Conservation (phyloP, 2,888 invertebrate species). For the Philonicus albiceps region DNA sequence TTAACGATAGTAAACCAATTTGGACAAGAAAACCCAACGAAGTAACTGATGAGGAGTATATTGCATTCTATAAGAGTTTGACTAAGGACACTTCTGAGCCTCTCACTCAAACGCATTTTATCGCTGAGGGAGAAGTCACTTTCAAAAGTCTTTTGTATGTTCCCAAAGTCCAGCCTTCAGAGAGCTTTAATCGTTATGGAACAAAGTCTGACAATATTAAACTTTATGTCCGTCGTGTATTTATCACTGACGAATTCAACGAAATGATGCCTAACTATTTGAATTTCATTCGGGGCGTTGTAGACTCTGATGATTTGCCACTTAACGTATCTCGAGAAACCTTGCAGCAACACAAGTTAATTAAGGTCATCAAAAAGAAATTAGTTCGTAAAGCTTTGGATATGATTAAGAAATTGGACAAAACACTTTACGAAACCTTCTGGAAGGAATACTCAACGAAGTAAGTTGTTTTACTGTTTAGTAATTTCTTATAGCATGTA, state of each 20-base stretch:
- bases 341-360: constrained; percentile 96
- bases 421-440: constrained; percentile 89
- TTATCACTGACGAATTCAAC: constrained; percentile 99
- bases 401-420: constrained; percentile 96
- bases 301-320: constrained; percentile 98
- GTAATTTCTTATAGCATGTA: background rate
- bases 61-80: constrained; percentile 93
- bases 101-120: constrained; percentile 86
- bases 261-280: constrained; percentile 99
- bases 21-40: constrained; percentile 94
- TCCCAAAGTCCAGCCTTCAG: constrained; percentile 88
- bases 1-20: constrained; percentile 97
- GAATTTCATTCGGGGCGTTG: constrained; percentile 94
- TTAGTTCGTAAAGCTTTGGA: constrained; percentile 95
- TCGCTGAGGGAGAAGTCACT: constrained; percentile 99
- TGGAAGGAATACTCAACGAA: constrained; percentile 99
- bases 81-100: constrained; percentile 89
- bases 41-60: constrained; percentile 88
- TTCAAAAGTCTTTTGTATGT: constrained; percentile 97
- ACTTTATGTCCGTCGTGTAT: constrained; percentile 96
- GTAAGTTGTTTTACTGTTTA: constrained; percentile 63
- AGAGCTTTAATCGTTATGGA: constrained; percentile 96
- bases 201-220: constrained; percentile 94
- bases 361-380: constrained; percentile 99
- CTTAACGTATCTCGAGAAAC: constrained; percentile 98